Evolutionary conservation across 2,113 vertebrate genomes (phyloP), one percentile per base, ranked within the genome.

Genomic region (Carettochelys insculpta): DNA sequence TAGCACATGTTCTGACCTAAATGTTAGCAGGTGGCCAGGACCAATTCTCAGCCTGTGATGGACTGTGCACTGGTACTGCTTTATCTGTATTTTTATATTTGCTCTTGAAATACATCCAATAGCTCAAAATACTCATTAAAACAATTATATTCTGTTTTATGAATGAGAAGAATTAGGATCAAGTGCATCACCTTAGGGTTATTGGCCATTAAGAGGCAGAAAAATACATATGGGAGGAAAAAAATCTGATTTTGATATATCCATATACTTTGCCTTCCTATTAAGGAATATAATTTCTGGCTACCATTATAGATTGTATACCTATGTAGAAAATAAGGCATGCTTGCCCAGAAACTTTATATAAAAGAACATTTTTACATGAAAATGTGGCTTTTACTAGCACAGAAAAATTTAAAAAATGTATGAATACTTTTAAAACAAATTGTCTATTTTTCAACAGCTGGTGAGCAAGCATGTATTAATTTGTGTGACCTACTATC

Each of bases 401-500:
- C 24, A 73, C 43, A 52, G 1, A 2, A 80, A 84, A 85, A 79
- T 9, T 45, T n/a, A n/a, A 53, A 10, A 50, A 48, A 6, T 76
- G 8, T 48, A 47, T 13, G 77, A 73, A 11, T 41, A 25, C 45
- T 68, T 68, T 38, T 68, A 68, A 61, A 89, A 84, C 6, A 75
- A 29, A 25, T 75, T 45, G 54, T n/a, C 10, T 38, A 38, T 82
- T 89, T 94, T 94, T 95, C 52, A 95, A 79, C 71, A 91, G 82
- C 50, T 90, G 17, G 38, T 90, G 56, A 94, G 25, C n/a, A 95
- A 95, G 45, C 0, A 0, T 86, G 84, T 87, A 24, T 79, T 95
- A 89, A 96, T 94, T 90, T 91, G 4, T 75, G 54, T 95, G 89
- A 94, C 93, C 91, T 94, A 88, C 91, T 95, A 96, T 94, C 78